A percentile compares a stretch with the other conserved stretches of the same genome.
phyloP scores from a whole-genome alignment of 2,888 invertebrate genomes.

The Aspidiotus destructor region DNA sequence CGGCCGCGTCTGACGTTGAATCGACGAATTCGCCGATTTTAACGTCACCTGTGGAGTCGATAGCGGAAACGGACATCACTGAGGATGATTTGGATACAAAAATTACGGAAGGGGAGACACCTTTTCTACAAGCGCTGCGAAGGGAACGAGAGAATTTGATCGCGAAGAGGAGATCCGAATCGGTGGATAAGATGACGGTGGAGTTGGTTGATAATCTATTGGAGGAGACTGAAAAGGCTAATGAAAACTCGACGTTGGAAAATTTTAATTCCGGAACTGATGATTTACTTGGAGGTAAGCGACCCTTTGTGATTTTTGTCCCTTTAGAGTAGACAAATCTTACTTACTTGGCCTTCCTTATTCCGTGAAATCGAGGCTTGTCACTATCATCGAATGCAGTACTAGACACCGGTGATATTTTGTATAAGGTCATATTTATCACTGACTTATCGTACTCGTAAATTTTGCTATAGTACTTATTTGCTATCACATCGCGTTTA shows the following conservation, averaged over 20 bases:
- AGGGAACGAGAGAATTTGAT: slow-evolving; percentile 21
- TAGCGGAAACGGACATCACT: background rate
- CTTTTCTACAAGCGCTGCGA: slow-evolving; percentile 23
- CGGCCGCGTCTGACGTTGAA: background rate
- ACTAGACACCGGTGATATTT: too few species aligned
- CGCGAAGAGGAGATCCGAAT: slow-evolving; percentile 6
- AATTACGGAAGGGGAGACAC: slow-evolving; percentile 21
- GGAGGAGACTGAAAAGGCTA: slow-evolving; percentile 9
- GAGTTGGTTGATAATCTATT: slow-evolving; percentile 6
- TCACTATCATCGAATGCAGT: too few species aligned
- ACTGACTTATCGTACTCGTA: too few species aligned
- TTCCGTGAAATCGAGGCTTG: too few species aligned
- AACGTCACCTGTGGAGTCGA: background rate
- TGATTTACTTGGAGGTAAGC: slow-evolving; percentile 16
- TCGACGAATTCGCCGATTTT: background rate
- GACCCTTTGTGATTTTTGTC: background rate
- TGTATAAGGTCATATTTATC: too few species aligned
- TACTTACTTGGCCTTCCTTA: too few species aligned
- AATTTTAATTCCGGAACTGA: too few species aligned
- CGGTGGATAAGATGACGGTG: slow-evolving; percentile 2
- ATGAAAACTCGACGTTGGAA: too few species aligned
- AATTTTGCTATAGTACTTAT: too few species aligned
- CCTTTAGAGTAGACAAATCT: too few species aligned
- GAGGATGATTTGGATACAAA: slow-evolving; percentile 11
- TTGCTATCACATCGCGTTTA: too few species aligned